These are phyloP conservation scores for Cabera pusaria DNA, from an alignment of 2,888 invertebrate genomes.

Conservation along the genomic window DNA sequence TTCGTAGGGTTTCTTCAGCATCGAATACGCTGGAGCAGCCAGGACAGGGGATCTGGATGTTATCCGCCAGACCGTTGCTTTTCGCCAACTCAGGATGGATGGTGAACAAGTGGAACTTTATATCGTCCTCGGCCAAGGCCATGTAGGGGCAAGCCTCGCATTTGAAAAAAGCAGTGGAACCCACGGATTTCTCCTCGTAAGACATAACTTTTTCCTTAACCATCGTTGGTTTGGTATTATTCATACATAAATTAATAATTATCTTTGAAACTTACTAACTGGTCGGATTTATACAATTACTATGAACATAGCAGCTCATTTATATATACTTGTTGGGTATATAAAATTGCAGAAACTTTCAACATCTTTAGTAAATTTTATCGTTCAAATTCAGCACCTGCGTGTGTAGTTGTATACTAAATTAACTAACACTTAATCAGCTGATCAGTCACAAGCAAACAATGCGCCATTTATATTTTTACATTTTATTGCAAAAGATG, in stretches of 20 bases:
- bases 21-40: constrained; percentile 87
- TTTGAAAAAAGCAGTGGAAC: constrained; percentile 77
- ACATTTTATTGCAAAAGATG: too few relatives aligned
- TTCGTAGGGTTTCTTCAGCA: constrained; percentile 84
- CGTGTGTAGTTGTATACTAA: too few relatives aligned
- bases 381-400: too few relatives aligned
- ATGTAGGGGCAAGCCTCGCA: constrained; percentile 82
- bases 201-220: constrained; percentile 72
- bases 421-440: too few relatives aligned
- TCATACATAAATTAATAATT: constrained; percentile 7
- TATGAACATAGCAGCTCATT: too few relatives aligned
- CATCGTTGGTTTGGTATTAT: constrained; percentile 44
- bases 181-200: constrained; percentile 75
- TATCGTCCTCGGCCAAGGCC: constrained; percentile 78
- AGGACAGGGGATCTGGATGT: constrained; percentile 85
- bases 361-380: too few relatives aligned
- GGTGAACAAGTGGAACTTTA: constrained; percentile 78
- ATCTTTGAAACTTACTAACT: too few relatives aligned
- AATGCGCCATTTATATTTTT: too few relatives aligned
- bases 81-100: constrained; percentile 74
- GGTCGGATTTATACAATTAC: too few relatives aligned
- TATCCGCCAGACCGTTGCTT: constrained; percentile 78
- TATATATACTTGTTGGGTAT: too few relatives aligned
- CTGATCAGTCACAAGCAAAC: too few relatives aligned
- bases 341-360: too few relatives aligned